Base-by-base conservation (phyloP, 2,113 vertebrate genomes). In the Perca schrenkii region DNA sequence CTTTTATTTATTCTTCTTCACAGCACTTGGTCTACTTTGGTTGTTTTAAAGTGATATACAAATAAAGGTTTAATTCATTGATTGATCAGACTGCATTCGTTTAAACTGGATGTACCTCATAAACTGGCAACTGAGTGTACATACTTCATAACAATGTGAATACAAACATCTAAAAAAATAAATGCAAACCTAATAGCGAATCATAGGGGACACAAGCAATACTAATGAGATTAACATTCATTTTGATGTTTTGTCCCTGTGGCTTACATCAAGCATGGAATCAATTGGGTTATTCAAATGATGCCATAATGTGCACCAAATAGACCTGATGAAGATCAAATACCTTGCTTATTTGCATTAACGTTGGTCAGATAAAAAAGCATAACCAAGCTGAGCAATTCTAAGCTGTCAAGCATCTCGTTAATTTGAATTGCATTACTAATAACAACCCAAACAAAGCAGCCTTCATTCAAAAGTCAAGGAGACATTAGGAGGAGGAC, bases 381-480 rank as follows among this genome's bases (percentile, higher is more conserved):
- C 8, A 40, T 40, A 40, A 40, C n/a, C 12, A 25, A 43, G 49
- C 65, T 19, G 50, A 69, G 64, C 58, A 12, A 28, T 31, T 63
- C 78, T 66, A 53, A 80, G 40, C 25, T 58, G 65, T 65, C 60
- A 52, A 63, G 57, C 74, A 69, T 71, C 13, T 60, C 2, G 1
- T 61, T 65, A 58, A 63, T 56, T 62, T 85, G 49, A 52, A 85
- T 82, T 71, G 63, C 28, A 68, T 50, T 72, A 11, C 57, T n/a
- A 58, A 22, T 28, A 76, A 64, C 11, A 84, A 65, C 67, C 46
- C 43, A 63, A 82, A 65, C 28, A 64, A 78, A 68, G 61, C 66
- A 8, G 68, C 67, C 12, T 43, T 77, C 67, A 80, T 19, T 83
- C 52, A 76, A 57, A 79, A 72, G 80, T 80, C 68, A 74, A 80